Conservation (phyloP, 1,140 invertebrate genomes). For the Platyscapa corneri region DNA sequence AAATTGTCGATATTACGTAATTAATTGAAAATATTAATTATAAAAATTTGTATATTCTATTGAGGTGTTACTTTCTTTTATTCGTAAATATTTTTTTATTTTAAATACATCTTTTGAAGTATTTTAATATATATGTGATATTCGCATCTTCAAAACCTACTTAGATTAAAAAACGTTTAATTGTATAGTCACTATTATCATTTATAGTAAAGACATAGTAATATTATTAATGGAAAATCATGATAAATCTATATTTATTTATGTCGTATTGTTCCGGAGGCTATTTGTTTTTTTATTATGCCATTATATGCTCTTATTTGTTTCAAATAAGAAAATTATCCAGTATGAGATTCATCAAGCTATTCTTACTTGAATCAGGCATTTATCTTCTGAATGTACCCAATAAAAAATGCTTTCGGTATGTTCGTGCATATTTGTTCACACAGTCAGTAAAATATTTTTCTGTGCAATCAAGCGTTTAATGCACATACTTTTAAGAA, state of each 20-base stretch:
- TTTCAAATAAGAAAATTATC: not conserved
- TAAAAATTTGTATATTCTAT: not conserved
- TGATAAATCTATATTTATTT: not conserved
- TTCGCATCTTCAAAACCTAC: not conserved
- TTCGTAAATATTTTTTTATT: not conserved
- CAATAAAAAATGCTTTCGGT: not conserved
- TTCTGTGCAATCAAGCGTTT: not conserved
- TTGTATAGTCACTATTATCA: not conserved
- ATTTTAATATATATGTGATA: not conserved
- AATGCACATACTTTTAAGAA: not conserved
- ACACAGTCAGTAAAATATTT: not conserved
- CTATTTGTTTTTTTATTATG: not conserved
- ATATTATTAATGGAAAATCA: not conserved
- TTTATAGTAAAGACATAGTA: not conserved
- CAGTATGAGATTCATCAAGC: not conserved
- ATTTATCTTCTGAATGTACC: not conserved
- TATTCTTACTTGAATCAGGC: not conserved
- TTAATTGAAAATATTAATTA: not conserved
- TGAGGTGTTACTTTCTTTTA: not conserved
- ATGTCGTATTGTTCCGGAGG: not conserved
- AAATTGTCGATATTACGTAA: not conserved
- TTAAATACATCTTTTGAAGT: not conserved
- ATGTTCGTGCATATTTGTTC: not conserved
- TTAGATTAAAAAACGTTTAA: not conserved
- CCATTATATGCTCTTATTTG: not conserved